Evolutionary conservation across 1,140 invertebrate species (phyloP), one percentile per base, ranked within the genome.

Genomic region (Caerostris extrusa): DNA sequence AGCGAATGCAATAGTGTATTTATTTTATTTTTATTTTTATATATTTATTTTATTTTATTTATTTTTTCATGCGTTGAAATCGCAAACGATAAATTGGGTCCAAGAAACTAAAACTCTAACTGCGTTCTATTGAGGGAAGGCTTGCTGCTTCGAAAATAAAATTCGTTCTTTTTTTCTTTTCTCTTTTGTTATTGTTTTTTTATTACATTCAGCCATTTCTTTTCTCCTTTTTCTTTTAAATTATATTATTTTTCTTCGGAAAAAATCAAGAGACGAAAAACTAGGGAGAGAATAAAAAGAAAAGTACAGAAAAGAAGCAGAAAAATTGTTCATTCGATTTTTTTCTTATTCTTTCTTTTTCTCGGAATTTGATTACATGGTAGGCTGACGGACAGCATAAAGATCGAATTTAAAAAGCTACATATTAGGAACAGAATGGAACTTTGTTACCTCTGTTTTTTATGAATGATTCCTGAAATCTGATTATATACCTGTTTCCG

Each of bases 11-110:
- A 56, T 82, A 61, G 90, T 81, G 12, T 53, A 53, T 60, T 64
- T 55, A 17, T 88, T 88, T 67, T 64, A 53, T 50, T 61, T 57
- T 50, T 34, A 34, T 34, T 34, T 34, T 1, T n/a, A n/a, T n/a
- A n/a, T n/a, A n/a, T n/a, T n/a, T n/a, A n/a, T 34, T 34, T 2
- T 34, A 34, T 34, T 34, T 34, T 34, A 34, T 34, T 34, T 34
- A 34, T 77, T 8, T 19, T 50, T 56, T 57, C 17, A 71, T 17
- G 71, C 5, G 60, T 50, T 57, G 83, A 93, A 86, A 82, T 87
- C 19, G 57, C 82, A 82, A 93, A 93, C 89, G 90, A 93, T 93
- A 93, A 93, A 93, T 93, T 87, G 91, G 60, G 50, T 69, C 53
- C 50, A 34, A 34, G 60, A 86, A 87, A 61, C 10, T 69, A 93